Percentiles rank a stretch among this genome's conserved stretches.
Conservation (phyloP, 2,113 vertebrate genomes). For the Heloderma charlesbogerti region DNA sequence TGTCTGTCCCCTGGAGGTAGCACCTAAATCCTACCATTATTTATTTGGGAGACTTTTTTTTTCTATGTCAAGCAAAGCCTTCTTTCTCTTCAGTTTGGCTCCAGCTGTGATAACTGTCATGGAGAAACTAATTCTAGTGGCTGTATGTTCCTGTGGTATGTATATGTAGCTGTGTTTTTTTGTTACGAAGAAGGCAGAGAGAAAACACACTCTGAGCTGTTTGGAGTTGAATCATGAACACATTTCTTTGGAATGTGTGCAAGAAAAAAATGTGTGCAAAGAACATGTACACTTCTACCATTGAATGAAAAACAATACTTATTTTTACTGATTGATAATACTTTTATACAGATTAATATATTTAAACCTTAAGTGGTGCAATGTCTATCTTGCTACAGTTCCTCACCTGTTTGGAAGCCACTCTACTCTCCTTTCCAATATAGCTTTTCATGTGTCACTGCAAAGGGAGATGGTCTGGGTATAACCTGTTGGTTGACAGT, state of each 20-base stretch:
- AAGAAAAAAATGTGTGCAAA: not conserved
- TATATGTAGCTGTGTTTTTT: conserved; percentile 24
- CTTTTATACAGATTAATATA: no score
- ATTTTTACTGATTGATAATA: no score
- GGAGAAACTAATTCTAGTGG: conserved; percentile 3
- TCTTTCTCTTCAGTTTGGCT: not conserved
- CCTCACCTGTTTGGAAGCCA: not conserved
- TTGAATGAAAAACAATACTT: not conserved
- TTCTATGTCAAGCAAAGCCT: conserved; percentile 9
- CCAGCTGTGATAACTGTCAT: not conserved
- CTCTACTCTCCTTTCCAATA: not conserved
- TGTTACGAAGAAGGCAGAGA: not conserved
- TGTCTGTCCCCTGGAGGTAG: not conserved
- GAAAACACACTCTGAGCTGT: conserved; percentile 9
- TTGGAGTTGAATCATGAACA: not conserved
- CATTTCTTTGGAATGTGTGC: not conserved
- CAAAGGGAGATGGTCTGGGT: not conserved
- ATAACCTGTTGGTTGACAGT: not conserved
- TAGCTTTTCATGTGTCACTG: no score
- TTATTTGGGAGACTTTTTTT: not conserved
- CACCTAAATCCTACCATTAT: not conserved
- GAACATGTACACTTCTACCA: not conserved
- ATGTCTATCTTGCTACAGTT: not conserved
- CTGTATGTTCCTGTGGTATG: conserved; percentile 4
- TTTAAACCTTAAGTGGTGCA: not conserved